Evolutionary conservation across 2,888 invertebrate genomes (phyloP).

Genomic region (Dermolepida albohirtum): DNA sequence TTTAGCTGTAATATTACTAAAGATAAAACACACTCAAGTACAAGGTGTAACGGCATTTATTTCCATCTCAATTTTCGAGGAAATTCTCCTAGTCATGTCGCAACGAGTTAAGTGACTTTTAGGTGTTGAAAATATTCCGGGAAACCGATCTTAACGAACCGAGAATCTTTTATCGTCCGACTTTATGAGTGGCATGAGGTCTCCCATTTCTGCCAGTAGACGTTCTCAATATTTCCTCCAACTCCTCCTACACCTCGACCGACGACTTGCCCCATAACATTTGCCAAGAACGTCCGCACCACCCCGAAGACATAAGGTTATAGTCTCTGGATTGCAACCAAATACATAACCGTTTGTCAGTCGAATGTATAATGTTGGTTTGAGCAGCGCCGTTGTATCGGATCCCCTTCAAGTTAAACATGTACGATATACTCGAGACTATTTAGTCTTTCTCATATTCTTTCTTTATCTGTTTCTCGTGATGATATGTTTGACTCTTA

Average conservation of each 20-base stretch:
- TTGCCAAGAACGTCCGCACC: slow-evolving; percentile 57
- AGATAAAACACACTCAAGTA: not conserved
- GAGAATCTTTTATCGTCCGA: slow-evolving; percentile 33
- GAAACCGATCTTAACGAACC: slow-evolving; percentile 33
- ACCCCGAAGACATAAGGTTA: slow-evolving; percentile 63
- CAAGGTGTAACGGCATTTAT: not conserved
- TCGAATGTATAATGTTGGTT: slow-evolving; percentile 27
- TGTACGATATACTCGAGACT: slow-evolving; percentile 52
- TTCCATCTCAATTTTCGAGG: slow-evolving; percentile 9
- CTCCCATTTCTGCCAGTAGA: not conserved
- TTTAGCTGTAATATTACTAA: too few relatives aligned
- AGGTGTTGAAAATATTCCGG: slow-evolving; percentile 23
- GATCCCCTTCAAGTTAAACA: slow-evolving; percentile 47
- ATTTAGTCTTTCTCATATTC: too few relatives aligned
- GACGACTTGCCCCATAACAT: slow-evolving; percentile 46
- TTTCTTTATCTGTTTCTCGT: slow-evolving; percentile 44
- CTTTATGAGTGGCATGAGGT: slow-evolving; percentile 28
- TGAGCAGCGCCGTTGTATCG: slow-evolving; percentile 48
- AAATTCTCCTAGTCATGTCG: not conserved
- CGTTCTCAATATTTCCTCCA: slow-evolving; percentile 36
- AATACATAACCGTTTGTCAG: slow-evolving; percentile 66
- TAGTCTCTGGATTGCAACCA: slow-evolving; percentile 66
- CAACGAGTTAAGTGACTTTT: slow-evolving; percentile 32
- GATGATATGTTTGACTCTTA: slow-evolving; percentile 49
- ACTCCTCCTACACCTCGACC: slow-evolving; percentile 23